Percentiles rank a stretch among this genome's conserved stretches.
phyloP scores from a whole-genome alignment of 1,140 invertebrate species.

The Ceratosolen solmsi region DNA sequence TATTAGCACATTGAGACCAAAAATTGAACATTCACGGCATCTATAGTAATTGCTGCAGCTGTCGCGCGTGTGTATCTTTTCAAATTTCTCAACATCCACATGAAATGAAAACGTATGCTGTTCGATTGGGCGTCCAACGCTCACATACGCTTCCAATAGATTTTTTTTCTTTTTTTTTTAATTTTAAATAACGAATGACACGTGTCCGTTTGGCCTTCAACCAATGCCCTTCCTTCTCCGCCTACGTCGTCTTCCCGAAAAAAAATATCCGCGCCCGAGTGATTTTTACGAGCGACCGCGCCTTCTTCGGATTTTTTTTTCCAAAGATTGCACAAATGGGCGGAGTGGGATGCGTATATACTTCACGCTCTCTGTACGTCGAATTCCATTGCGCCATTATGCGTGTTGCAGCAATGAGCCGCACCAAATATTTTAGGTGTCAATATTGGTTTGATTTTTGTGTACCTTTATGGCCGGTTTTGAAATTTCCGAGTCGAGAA shows the following conservation, averaged over 20 bases:
- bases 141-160: background rate
- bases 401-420: background rate
- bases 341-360: background rate
- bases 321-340: background rate
- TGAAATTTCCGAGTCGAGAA: background rate
- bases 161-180: background rate
- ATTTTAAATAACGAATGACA: slow-evolving; percentile 10
- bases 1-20: background rate
- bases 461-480: background rate
- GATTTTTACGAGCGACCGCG: slow-evolving; percentile 35
- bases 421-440: slow-evolving; percentile 4
- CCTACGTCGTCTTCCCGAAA: background rate
- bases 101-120: background rate
- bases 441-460: background rate
- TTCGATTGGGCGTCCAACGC: background rate
- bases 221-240: background rate
- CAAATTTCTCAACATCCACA: background rate
- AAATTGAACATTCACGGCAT: background rate
- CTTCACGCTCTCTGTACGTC: background rate
- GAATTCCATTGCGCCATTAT: background rate
- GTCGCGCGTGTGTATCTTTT: background rate
- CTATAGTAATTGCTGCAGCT: slow-evolving; percentile 7
- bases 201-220: slow-evolving; percentile 16
- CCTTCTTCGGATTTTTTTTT: background rate
- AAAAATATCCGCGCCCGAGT: background rate